Evolutionary conservation across 2,113 vertebrate species (phyloP), one percentile per base, ranked within the genome.

Genomic region (Pogona vitticeps): DNA sequence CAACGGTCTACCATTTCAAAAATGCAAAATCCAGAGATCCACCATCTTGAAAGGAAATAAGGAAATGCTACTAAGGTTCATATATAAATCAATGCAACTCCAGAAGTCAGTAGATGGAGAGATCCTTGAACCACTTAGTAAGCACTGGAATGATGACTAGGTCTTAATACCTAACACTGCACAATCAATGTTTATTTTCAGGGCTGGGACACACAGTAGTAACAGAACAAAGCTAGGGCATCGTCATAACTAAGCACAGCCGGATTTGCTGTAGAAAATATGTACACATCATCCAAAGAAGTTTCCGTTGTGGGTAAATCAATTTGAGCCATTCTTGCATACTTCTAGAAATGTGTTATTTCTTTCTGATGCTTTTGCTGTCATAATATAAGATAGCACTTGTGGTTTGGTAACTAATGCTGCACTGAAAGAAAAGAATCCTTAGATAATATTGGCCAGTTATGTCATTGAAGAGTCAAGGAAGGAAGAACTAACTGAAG

Each of bases 121-220:
- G 18, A 76, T 71, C 23, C 68, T 7, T 63, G 21, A 70, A 75
- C n/a, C 70, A 79, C 33, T 83, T 61, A 87, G 31, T 26, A 71
- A 79, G 8, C 14, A 87, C 91, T 91, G 76, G 86, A 95, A 85
- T 76, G 90, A 90, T 92, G 85, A 95, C 82, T 93, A 93, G 86
- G 85, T n/a, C 78, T 91, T 93, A 90, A 91, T 87, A 81, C 68
- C 42, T 88, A 52, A 59, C 89, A 89, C 70, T 76, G 76, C 52
- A 52, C 42, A 91, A 81, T 89, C 72, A 90, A 77, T 94, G 88
- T 94, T 96, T 96, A 89, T 89, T 95, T 95, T 95, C 68, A n/a
- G 89, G 94, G 94, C 79, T 93, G 88, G 91, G n/a, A 79, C 80
- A 79, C 15, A 9, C 52, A 78, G 78, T 75, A 91, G 59, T 0